Conservation (phyloP, 1,140 invertebrate genomes). For the Pseudomyrmex gracilis region DNA sequence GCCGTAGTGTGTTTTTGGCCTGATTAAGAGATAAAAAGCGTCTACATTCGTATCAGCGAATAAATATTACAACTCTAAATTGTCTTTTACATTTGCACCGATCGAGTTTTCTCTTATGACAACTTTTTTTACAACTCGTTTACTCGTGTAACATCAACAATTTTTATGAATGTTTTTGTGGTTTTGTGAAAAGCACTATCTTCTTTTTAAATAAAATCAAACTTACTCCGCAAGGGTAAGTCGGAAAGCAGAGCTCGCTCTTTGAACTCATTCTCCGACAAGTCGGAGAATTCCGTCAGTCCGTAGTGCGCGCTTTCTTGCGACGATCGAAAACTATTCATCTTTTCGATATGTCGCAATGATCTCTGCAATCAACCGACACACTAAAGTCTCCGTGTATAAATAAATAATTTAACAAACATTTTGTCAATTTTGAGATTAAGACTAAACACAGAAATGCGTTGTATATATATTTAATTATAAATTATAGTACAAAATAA, state of each 20-base stretch:
- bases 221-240: conserved; percentile 71
- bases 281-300: conserved; percentile 90
- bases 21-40: conserved; percentile 38
- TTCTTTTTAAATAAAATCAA: not conserved
- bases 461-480: no score
- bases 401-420: not conserved
- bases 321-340: conserved; percentile 87
- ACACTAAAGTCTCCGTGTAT: not conserved
- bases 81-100: not conserved
- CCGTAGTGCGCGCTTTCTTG: conserved; percentile 89
- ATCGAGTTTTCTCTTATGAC: not conserved
- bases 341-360: conserved; percentile 86
- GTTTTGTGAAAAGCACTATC: not conserved
- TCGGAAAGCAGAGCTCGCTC: conserved; percentile 84
- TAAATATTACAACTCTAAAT: conserved; percentile 1
- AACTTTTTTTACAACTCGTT: no score
- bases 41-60: not conserved
- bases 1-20: conserved; percentile 57
- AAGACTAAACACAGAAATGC: no score
- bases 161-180: not conserved
- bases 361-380: conserved; percentile 85
- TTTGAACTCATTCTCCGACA: conserved; percentile 90
- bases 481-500: conserved; percentile 21
- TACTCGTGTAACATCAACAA: not conserved
- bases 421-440: not conserved